Evolutionary conservation across 2,888 invertebrate genomes (phyloP).

Genomic region (Drosophila mimica): DNA sequence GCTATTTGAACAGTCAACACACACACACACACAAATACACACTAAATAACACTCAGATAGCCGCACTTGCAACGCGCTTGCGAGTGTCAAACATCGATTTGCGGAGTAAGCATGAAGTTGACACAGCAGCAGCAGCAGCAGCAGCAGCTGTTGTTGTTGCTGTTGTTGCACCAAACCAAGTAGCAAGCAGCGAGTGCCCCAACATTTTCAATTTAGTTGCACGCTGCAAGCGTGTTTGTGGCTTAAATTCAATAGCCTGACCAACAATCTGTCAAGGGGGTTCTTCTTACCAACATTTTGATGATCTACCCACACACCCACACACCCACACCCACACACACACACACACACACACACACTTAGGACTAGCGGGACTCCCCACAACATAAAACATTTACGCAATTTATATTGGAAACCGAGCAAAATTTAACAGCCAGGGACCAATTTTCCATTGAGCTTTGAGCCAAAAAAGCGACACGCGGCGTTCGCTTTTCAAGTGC

Average conservation of each 20-base stretch:
- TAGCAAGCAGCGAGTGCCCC: neutral
- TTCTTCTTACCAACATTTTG: slow-evolving; percentile 34
- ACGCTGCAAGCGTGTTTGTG: slow-evolving; percentile 28
- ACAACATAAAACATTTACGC: slow-evolving; percentile 50
- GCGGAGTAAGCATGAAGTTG: slow-evolving; percentile 13
- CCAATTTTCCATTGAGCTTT: slow-evolving; percentile 43
- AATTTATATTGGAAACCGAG: slow-evolving; percentile 28
- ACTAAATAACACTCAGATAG: slow-evolving; percentile 5
- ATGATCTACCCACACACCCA: slow-evolving; percentile 14
- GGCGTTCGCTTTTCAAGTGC: slow-evolving; percentile 5
- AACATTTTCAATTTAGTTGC: slow-evolving; percentile 67
- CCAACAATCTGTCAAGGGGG: slow-evolving; percentile 33
- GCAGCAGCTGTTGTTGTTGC: neutral
- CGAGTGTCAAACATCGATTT: slow-evolving; percentile 42
- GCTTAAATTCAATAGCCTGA: slow-evolving; percentile 64
- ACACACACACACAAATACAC: slow-evolving; percentile 4
- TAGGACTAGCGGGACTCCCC: neutral
- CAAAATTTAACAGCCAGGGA: slow-evolving; percentile 18
- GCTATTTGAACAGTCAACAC: slow-evolving; percentile 4
- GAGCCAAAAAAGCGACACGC: slow-evolving; percentile 1
- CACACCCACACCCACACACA: neutral
- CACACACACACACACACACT: neutral
- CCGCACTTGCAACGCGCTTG: neutral
- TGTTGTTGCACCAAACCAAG: slow-evolving; percentile 9
- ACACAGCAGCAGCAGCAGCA: neutral